These are phyloP conservation scores for Geotrypetes seraphini DNA, from an alignment of 2,797 vertebrate genomes.

Conservation along the genomic window DNA sequence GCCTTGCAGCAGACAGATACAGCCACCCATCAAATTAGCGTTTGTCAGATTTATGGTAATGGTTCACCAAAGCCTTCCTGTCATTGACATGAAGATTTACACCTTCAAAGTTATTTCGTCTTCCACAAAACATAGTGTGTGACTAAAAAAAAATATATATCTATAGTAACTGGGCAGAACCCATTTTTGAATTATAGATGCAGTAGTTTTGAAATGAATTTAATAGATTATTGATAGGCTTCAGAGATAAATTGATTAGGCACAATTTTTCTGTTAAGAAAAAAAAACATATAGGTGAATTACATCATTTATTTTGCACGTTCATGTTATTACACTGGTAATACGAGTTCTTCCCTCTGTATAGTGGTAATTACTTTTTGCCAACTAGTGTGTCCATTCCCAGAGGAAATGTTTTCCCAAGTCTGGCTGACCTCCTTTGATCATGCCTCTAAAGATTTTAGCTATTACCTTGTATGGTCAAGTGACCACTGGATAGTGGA, in stretches of 20 bases:
- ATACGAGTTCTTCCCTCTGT: conserved; percentile 65
- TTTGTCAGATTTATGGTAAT: conserved; percentile 99
- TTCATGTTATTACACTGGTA: conserved; percentile 80
- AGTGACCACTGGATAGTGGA: conserved; percentile 42
- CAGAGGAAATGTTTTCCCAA: conserved; percentile 92
- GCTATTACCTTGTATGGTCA: conserved; percentile 66
- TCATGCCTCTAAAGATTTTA: conserved; percentile 68
- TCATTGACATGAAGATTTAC: conserved; percentile 98
- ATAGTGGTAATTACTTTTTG: conserved; percentile 83
- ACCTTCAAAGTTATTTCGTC: conserved; percentile 61
- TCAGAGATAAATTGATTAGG: conserved; percentile 38
- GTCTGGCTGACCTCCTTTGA: conserved; percentile 80
- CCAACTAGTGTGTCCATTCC: conserved; percentile 84
- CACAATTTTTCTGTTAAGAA: conserved; percentile 33
- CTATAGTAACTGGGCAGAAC: too few species aligned
- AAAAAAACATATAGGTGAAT: conserved; percentile 73
- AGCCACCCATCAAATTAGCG: conserved; percentile 99
- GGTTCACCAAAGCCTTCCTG: conserved; percentile 95
- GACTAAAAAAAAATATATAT: conserved; percentile 8
- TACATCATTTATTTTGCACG: conserved; percentile 62
- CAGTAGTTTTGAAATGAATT: conserved; percentile 2
- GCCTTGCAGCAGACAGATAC: conserved; percentile 98
- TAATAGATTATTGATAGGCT: conserved; percentile 10
- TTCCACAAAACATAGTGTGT: conserved; percentile 44
- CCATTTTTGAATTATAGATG: too few species aligned